Evolutionary conservation across 2,113 vertebrate species (phyloP), one percentile per base, ranked within the genome.

Genomic region (Salvelinus namaycush): DNA sequence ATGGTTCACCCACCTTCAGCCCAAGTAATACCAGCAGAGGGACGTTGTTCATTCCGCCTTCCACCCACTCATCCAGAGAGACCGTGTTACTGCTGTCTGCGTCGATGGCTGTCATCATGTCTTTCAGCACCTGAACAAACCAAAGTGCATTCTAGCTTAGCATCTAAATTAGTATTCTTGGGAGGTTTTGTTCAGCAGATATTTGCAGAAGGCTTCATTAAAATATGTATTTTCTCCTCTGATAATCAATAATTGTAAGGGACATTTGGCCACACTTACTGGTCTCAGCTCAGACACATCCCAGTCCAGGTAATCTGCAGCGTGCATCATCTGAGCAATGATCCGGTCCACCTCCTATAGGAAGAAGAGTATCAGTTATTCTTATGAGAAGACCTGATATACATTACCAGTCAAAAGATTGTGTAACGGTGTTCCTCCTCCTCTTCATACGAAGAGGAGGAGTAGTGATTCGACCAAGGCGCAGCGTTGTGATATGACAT

Each of bases 71-170:
- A 0, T 95, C 90, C 76, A 96, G 91, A 2, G 96, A 97, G 51
- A 98, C 97, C 0, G 95, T 95, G 39, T 96, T 96, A 0, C 95
- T 97, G 88, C 94, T 93, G 44, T 98, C 96, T 3, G 94, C 94
- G 79, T 98, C 97, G 1, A 98, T 96, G 1, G 96, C 95, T 16
- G 91, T 94, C 96, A 98, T 97, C 96, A 98, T 97, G 87, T 98
- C 96, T 87, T 96, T 94, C 81, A 98, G 90, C 74, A 97, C 96
- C 97, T 98, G 91, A 73, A 39, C 68, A 73, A 76, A 84, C 24
- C 7, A 75, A 26, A 87, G 74, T 70, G 34, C n/a, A 69, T 39
- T 18, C 26, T 69, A n/a, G 18, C 13, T n/a, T 67, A 13, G 4
- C 65, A 67, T 29, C 27, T 20, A 57, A 57, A 20, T 57, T 4